Base-by-base conservation (phyloP, 2,113 vertebrate genomes). In the Percina caprodes region DNA sequence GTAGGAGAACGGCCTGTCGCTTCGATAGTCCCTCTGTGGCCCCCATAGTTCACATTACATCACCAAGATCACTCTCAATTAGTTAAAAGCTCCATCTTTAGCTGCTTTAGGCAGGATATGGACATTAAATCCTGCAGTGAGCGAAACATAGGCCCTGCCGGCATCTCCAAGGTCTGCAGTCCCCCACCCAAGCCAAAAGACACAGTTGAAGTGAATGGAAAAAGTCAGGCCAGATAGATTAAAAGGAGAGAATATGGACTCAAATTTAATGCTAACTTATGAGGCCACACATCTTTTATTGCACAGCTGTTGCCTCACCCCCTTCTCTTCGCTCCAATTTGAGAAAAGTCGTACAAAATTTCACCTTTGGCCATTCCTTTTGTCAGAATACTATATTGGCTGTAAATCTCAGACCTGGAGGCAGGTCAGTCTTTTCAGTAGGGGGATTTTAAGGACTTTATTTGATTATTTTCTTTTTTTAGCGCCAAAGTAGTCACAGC, bases 261-360 rank as follows among this genome's bases (percentile, higher is more conserved):
- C 35, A 66, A 71, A 80, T 88, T 90, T 84, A 84, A 89, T 51
- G 82, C 79, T 84, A 85, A 89, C 74, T 90, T 86, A 90, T 83
- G 86, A 92, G 90, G 86, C 90, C 86, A 87, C 90, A 85, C 85
- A 30, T 86, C 68, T 92, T 92, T 93, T 91, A 91, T 91, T 89
- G 86, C 87, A 35, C 89, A 91, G 88, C 88, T 92, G 85, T 90
- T 86, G 70, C 84, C 81, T 90, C 87, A 54, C 74, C 80, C 66
- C 81, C 76, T 72, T 74, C 70, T 56, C 78, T 70, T 56, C 21
- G 13, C 75, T 87, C 66, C 18, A 84, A 89, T 92, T 89, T 90
- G 90, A 92, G 89, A 88, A 92, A 91, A 88, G 82, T 80, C 23
- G 5, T 1, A 69, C 76, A 84, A 68, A 77, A 59, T 82, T 73